These are phyloP conservation scores for Amphipyra berbera DNA, from an alignment of 2,888 invertebrate genomes.

Conservation along the genomic window DNA sequence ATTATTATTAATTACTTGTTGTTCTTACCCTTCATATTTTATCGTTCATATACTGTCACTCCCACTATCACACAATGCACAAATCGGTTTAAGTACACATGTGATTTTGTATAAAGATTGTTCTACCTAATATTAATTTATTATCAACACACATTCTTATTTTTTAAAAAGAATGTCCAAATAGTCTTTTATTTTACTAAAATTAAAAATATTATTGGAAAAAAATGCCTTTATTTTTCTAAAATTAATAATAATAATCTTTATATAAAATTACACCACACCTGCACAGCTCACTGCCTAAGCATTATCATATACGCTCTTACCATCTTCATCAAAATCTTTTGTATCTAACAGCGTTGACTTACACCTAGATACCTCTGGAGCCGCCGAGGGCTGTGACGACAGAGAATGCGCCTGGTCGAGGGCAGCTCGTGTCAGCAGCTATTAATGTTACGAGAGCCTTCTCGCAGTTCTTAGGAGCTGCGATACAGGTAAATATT, in stretches of 20 bases:
- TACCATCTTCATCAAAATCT: conserved; percentile 4
- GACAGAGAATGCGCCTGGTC: conserved; percentile 77
- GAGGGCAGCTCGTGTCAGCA: conserved; percentile 91
- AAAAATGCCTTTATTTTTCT: background rate
- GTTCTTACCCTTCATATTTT: conserved; percentile 3
- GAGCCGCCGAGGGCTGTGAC: conserved; percentile 84
- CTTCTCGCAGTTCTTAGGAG: conserved; percentile 94
- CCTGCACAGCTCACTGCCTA: conserved; percentile 55
- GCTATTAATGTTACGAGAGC: conserved; percentile 94
- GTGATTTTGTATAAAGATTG: conserved; percentile 21
- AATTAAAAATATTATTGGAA: background rate
- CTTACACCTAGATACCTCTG: conserved; percentile 79
- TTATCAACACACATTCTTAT: too few relatives aligned
- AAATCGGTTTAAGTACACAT: conserved; percentile 15
- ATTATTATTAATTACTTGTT: conserved; percentile 1
- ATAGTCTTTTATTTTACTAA: too few relatives aligned
- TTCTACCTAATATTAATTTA: background rate
- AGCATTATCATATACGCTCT: conserved; percentile 50
- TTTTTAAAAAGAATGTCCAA: too few relatives aligned
- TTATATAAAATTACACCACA: conserved; percentile 17
- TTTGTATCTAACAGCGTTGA: conserved; percentile 45
- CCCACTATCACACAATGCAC: conserved; percentile 35
- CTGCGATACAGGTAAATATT: conserved; percentile 92
- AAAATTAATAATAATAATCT: conserved; percentile 2
- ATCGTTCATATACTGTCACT: conserved; percentile 16